phyloP scores from a whole-genome alignment of 2,113 vertebrate genomes.

The Sminthopsis crassicaudata region DNA sequence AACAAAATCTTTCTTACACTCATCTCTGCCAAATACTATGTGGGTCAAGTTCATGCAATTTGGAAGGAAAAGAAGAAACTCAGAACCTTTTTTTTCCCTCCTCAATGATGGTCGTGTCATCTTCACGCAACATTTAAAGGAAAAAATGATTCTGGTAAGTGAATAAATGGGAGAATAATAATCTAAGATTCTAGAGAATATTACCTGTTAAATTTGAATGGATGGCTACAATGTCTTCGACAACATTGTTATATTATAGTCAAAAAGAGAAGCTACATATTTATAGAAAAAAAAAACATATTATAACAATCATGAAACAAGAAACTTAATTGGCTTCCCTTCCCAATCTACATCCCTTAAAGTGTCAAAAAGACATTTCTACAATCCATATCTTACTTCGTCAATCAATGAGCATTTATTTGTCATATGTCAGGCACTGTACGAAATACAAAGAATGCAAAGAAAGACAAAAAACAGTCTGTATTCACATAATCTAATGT shows the following conservation, averaged over 20 bases:
- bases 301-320: neutral
- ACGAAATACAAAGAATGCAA: neutral
- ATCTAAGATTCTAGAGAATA: neutral
- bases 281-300: neutral
- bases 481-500: neutral
- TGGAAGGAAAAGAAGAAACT: conserved; percentile 27
- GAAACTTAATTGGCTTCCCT: neutral
- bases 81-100: neutral
- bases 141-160: neutral
- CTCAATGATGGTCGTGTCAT: neutral
- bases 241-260: neutral
- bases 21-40: neutral
- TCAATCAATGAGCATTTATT: neutral
- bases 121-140: neutral
- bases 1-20: neutral
- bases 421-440: neutral
- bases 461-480: neutral
- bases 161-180: neutral
- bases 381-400: neutral
- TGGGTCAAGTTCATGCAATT: neutral
- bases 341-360: neutral
- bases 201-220: conserved; percentile 30
- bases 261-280: neutral
- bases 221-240: neutral
- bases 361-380: neutral